phyloP scores from a whole-genome alignment of 1,140 invertebrate species.

The Papilio xuthus region DNA sequence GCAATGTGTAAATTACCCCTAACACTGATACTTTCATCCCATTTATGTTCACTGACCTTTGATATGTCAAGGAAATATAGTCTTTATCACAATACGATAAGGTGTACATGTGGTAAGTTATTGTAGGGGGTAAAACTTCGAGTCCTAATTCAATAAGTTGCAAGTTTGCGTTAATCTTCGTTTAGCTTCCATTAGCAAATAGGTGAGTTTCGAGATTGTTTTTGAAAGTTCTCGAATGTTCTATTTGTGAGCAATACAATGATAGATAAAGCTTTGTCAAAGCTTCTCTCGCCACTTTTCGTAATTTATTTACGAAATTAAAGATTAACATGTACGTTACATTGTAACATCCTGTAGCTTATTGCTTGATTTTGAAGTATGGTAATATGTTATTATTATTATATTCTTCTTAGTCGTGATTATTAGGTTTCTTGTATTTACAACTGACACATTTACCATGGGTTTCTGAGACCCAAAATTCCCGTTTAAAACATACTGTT shows the following conservation, averaged over 20 bases:
- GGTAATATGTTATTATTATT: background rate
- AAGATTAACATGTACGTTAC: too few species aligned
- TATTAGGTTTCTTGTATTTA: too few species aligned
- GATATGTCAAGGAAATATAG: background rate
- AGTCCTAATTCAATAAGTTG: constrained; percentile 27
- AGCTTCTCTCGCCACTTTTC: too few species aligned
- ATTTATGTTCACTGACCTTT: constrained; percentile 29
- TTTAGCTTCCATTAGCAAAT: constrained; percentile 30
- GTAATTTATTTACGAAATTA: too few species aligned
- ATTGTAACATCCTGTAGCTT: too few species aligned
- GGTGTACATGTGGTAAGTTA: background rate
- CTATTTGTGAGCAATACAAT: background rate
- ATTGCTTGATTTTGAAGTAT: background rate
- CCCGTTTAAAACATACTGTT: too few species aligned
- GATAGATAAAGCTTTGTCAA: background rate
- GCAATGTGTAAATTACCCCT: background rate
- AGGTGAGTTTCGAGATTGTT: background rate
- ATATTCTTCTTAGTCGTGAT: too few species aligned
- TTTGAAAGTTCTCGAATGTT: constrained; percentile 8
- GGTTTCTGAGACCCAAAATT: too few species aligned
- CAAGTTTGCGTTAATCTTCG: constrained; percentile 31
- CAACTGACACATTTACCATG: too few species aligned
- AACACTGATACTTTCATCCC: background rate
- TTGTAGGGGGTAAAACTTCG: background rate
- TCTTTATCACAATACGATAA: background rate